Evolutionary conservation across 1,140 invertebrate species (phyloP).

Genomic region (Eriocheir sinensis): DNA sequence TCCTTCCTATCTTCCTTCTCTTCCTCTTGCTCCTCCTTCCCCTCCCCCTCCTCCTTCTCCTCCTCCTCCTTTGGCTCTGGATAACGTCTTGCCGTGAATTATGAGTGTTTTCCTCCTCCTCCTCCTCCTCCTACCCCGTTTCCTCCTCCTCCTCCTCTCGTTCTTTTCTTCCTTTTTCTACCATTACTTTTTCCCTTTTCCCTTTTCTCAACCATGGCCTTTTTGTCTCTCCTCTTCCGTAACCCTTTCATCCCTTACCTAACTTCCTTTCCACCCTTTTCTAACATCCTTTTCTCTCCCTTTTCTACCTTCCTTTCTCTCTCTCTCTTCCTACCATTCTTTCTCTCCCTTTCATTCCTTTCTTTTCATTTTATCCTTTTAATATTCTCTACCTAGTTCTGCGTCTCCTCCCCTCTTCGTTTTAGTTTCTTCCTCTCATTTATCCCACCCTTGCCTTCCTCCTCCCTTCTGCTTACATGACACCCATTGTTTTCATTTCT

Average conservation of each 20-base stretch:
- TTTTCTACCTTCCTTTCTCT: background rate
- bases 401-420: too few species aligned
- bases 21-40: too few species aligned
- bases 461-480: too few species aligned
- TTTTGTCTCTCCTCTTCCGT: background rate
- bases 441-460: too few species aligned
- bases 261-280: background rate
- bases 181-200: background rate
- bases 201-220: background rate
- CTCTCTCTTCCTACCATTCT: background rate
- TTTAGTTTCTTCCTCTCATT: too few species aligned
- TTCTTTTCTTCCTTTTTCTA: background rate
- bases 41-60: too few species aligned
- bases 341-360: background rate
- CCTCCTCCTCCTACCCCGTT: background rate
- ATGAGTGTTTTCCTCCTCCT: too few species aligned
- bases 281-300: background rate
- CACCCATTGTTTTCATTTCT: too few species aligned
- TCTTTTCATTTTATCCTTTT: background rate
- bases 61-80: too few species aligned
- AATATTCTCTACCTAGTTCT: too few species aligned
- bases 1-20: too few species aligned
- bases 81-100: background rate
- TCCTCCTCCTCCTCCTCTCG: background rate
- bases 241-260: background rate